Percentiles rank a stretch among this genome's conserved stretches.
Evolutionary conservation across 2,797 vertebrate species (phyloP).

Genomic region (Peromyscus nudipes): DNA sequence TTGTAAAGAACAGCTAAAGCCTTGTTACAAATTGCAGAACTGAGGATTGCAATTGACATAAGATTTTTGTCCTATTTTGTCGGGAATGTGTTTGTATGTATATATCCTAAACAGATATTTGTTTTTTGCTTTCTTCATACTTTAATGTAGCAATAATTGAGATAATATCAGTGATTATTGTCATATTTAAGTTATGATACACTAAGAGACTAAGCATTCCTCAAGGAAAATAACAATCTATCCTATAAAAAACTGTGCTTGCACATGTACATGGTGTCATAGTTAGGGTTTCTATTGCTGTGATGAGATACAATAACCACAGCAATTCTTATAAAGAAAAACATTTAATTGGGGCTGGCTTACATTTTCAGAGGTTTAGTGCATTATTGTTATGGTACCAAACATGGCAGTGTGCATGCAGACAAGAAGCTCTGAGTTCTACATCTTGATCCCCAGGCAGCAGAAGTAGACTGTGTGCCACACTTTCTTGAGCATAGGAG

Average conservation of each 20-base stretch:
- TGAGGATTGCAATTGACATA: neutral
- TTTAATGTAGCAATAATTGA: neutral
- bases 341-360: too few relatives aligned
- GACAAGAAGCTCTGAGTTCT: too few relatives aligned
- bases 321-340: too few relatives aligned
- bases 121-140: neutral
- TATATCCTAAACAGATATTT: neutral
- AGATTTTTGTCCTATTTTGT: neutral
- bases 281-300: too few relatives aligned
- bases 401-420: too few relatives aligned
- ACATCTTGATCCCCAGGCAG: too few relatives aligned
- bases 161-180: neutral
- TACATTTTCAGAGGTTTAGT: too few relatives aligned
- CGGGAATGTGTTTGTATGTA: neutral
- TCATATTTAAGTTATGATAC: neutral
- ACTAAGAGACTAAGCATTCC: neutral
- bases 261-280: neutral
- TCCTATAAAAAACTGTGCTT: neutral
- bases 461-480: too few relatives aligned
- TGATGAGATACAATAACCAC: too few relatives aligned
- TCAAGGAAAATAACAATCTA: neutral
- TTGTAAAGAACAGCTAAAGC: neutral
- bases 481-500: too few relatives aligned
- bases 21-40: neutral
- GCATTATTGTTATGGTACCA: too few relatives aligned